A percentile compares a stretch with the other conserved stretches of the same genome.
These are phyloP conservation scores for Ceyx cyanopectus DNA, from an alignment of 2,113 vertebrate genomes.

Conservation along the genomic window DNA sequence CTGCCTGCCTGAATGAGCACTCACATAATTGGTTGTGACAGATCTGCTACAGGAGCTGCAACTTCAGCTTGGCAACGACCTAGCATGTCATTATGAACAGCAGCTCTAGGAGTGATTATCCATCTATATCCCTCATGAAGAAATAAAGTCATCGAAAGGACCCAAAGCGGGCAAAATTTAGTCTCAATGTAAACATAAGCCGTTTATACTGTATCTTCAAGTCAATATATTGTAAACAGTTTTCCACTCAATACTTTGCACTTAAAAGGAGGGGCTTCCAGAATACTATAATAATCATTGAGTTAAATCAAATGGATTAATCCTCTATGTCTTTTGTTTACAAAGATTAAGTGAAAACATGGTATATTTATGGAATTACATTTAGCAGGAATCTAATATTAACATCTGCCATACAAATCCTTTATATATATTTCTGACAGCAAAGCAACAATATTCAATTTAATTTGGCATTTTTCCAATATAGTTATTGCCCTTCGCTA, in stretches of 20 bases:
- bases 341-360: background rate
- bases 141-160: background rate
- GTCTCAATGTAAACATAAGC: background rate
- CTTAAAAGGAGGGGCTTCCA: background rate
- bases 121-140: background rate
- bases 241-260: background rate
- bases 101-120: background rate
- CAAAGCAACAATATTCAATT: background rate
- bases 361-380: background rate
- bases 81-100: background rate
- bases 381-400: background rate
- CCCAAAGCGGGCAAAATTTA: background rate
- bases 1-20: background rate
- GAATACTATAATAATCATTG: background rate
- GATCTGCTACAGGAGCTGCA: background rate
- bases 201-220: background rate
- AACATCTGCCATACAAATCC: background rate
- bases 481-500: background rate
- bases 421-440: background rate
- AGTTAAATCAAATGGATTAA: background rate
- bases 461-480: background rate
- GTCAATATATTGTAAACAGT: background rate
- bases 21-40: fast-evolving
- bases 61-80: background rate
- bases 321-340: background rate